Percentiles rank a stretch among this genome's conserved stretches.
phyloP scores from a whole-genome alignment of 2,888 invertebrate genomes.

The Druceiella hillmani region DNA sequence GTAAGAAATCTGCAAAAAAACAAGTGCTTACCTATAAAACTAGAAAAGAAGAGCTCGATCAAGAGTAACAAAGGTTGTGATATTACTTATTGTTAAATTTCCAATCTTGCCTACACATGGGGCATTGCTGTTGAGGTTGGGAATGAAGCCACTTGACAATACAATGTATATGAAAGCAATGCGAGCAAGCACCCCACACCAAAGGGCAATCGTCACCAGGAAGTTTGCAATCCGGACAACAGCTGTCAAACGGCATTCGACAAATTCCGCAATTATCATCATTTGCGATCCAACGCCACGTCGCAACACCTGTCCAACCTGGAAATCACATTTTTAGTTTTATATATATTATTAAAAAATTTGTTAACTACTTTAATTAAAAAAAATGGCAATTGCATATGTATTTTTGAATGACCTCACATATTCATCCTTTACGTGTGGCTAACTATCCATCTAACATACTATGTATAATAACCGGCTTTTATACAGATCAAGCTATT shows the following conservation, averaged over 20 bases:
- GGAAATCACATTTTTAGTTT: constrained; percentile 13
- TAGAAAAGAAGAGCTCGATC: no score
- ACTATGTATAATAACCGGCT: no score
- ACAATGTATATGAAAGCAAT: constrained; percentile 99
- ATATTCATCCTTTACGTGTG: no score
- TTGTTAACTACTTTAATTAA: no score
- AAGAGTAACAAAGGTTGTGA: no score
- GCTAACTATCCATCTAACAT: no score
- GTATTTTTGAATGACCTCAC: no score
- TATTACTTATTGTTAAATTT: constrained; percentile 81
- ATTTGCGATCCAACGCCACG: constrained; percentile 99
- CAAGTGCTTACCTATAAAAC: no score
- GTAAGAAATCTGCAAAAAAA: no score
- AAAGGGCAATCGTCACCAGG: constrained; percentile 98
- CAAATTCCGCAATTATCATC: constrained; percentile 99
- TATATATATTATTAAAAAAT: no score
- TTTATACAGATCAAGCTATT: no score
- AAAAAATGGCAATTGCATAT: no score
- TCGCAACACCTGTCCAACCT: constrained; percentile 94
- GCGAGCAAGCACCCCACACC: constrained; percentile 98
- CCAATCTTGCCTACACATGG: constrained; percentile 99
- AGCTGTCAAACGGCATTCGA: constrained; percentile 97
- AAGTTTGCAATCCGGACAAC: constrained; percentile 95
- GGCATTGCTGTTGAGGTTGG: constrained; percentile 83
- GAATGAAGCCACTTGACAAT: constrained; percentile 99